Evolutionary conservation across 2,113 vertebrate species (phyloP).

Genomic region (Calidris pugnax): DNA sequence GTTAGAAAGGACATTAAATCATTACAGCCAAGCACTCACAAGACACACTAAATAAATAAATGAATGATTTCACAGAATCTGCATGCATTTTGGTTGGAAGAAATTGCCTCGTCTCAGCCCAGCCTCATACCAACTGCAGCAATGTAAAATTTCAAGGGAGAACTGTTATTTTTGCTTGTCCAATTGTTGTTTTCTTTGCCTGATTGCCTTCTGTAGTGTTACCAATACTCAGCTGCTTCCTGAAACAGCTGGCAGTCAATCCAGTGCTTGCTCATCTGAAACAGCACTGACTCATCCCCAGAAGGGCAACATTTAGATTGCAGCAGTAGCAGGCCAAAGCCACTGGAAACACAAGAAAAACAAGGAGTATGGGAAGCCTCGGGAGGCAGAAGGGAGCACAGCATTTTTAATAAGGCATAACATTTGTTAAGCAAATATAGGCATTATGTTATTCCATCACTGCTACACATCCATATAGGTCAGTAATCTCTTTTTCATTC

Average conservation of each 20-base stretch:
- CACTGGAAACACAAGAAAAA: constrained; percentile 28
- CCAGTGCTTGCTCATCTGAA: constrained; percentile 11
- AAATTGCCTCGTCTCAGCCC: not conserved
- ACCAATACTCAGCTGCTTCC: constrained; percentile 23
- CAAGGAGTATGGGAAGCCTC: not conserved
- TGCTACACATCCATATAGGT: not conserved
- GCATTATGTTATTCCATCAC: not conserved
- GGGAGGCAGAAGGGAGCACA: not conserved
- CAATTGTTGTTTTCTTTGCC: constrained; percentile 49
- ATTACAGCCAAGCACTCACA: not conserved
- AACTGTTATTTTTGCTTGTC: constrained; percentile 34
- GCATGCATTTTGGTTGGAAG: not conserved
- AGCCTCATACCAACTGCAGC: not conserved
- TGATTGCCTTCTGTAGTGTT: constrained; percentile 31
- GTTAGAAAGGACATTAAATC: not conserved
- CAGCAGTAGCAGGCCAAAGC: not conserved
- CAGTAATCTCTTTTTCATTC: not conserved
- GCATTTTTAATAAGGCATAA: constrained; percentile 14
- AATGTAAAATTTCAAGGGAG: not conserved
- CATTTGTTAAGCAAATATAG: constrained; percentile 2
- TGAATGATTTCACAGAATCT: not conserved
- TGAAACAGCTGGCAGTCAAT: constrained; percentile 46
- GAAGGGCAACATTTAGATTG: constrained; percentile 46
- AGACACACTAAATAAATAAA: not conserved
- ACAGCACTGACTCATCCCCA: constrained; percentile 35